These are phyloP conservation scores for Lycaena phlaeas DNA, from an alignment of 2,888 invertebrate species.

Conservation along the genomic window DNA sequence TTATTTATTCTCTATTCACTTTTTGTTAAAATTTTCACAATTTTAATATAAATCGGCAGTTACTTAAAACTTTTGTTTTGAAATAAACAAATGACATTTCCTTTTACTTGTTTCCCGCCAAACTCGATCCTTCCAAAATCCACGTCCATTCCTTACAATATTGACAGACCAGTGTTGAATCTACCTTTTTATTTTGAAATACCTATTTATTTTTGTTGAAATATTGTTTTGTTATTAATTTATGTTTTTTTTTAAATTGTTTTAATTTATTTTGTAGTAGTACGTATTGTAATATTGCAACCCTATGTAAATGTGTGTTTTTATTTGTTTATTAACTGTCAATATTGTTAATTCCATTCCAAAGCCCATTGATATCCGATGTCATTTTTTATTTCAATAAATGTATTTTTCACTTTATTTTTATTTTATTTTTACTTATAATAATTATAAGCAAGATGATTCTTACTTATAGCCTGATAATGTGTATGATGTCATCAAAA, in stretches of 20 bases:
- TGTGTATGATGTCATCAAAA: too few species aligned
- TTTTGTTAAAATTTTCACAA: slow-evolving; percentile 55
- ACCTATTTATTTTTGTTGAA: slow-evolving; percentile 62
- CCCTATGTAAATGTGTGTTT: slow-evolving; percentile 6
- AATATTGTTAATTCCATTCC: slow-evolving; percentile 69
- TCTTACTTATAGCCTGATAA: too few species aligned
- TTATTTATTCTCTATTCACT: slow-evolving; percentile 47
- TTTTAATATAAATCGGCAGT: slow-evolving; percentile 61
- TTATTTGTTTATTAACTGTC: slow-evolving; percentile 37
- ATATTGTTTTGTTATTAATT: slow-evolving; percentile 63
- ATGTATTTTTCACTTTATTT: slow-evolving; percentile 54
- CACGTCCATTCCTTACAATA: slow-evolving; percentile 42
- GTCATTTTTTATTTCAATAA: slow-evolving; percentile 74
- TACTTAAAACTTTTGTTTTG: slow-evolving; percentile 64
- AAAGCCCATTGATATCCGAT: slow-evolving; percentile 52
- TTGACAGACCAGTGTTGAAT: slow-evolving; percentile 74
- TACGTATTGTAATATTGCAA: slow-evolving; percentile 31
- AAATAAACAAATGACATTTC: slow-evolving; percentile 66
- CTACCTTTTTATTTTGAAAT: slow-evolving; percentile 51
- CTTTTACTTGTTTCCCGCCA: too few species aligned
- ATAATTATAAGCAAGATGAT: too few species aligned
- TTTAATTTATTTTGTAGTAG: slow-evolving; percentile 67
- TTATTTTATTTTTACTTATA: slow-evolving; percentile 28
- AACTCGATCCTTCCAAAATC: slow-evolving; percentile 24
- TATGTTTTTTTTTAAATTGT: slow-evolving; percentile 56